Evolutionary conservation across 2,888 invertebrate genomes (phyloP).

Genomic region (Acanthacorydalis orientalis): DNA sequence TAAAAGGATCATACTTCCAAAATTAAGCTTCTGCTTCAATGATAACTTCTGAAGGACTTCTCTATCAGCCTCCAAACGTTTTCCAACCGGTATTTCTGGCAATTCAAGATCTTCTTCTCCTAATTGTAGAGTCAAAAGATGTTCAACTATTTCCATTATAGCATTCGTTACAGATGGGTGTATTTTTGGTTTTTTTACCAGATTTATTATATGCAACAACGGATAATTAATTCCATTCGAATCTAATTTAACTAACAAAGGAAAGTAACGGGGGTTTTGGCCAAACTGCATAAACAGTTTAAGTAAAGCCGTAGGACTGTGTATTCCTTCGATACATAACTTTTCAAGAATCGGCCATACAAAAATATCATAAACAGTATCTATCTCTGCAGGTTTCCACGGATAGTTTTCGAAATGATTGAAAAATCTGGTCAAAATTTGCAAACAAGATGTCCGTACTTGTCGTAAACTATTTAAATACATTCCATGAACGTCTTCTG

Average conservation of each 20-base stretch:
- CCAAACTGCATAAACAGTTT: conserved; percentile 71
- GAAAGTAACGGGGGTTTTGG: conserved; percentile 59
- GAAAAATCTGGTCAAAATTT: conserved; percentile 55
- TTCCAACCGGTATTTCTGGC: conserved; percentile 21
- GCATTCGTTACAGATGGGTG: conserved; percentile 45
- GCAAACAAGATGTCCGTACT: conserved; percentile 42
- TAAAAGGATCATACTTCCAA: conserved; percentile 54
- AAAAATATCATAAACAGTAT: conserved; percentile 56
- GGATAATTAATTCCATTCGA: conserved; percentile 34
- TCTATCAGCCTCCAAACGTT: conserved; percentile 23
- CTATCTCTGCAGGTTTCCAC: conserved; percentile 54
- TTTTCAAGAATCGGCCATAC: conserved; percentile 68
- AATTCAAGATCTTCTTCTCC: conserved; percentile 35
- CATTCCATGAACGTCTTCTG: conserved; percentile 39
- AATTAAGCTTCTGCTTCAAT: conserved; percentile 36
- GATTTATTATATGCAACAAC: conserved; percentile 48
- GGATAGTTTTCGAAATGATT: conserved; percentile 58
- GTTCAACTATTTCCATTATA: conserved; percentile 59
- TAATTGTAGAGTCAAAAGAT: conserved; percentile 46
- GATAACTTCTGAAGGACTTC: conserved; percentile 18
- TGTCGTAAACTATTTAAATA: conserved; percentile 47
- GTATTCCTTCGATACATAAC: conserved; percentile 62
- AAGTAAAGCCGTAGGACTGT: conserved; percentile 65
- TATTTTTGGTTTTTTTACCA: conserved; percentile 54
- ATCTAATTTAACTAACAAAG: conserved; percentile 44